Evolutionary conservation across 2,888 invertebrate genomes (phyloP).

Genomic region (Melitaea athalia): DNA sequence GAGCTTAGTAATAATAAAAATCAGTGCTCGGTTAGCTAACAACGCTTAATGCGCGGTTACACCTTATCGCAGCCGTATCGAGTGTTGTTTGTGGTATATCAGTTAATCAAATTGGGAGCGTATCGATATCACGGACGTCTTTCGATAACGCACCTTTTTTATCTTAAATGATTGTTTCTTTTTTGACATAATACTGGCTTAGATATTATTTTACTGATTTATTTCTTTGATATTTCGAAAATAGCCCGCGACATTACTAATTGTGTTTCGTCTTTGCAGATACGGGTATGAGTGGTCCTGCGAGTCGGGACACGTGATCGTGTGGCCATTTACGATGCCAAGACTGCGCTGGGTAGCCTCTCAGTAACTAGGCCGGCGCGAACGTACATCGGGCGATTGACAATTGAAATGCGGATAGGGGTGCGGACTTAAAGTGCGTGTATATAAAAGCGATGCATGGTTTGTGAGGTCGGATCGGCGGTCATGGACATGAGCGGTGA

Average conservation of each 20-base stretch:
- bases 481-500: constrained; percentile 81
- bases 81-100: constrained; percentile 74
- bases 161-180: constrained; percentile 80
- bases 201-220: constrained; percentile 45
- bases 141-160: constrained; percentile 70
- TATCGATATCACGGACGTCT: constrained; percentile 73
- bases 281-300: constrained; percentile 43
- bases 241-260: constrained; percentile 19
- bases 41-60: constrained; percentile 73
- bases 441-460: constrained; percentile 80
- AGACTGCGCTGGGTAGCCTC: constrained; percentile 38
- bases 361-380: constrained; percentile 50
- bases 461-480: constrained; percentile 75
- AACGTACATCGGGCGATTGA: constrained; percentile 52
- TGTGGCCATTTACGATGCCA: constrained; percentile 44
- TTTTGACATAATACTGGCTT: constrained; percentile 69
- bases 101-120: constrained; percentile 79
- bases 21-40: constrained; percentile 74
- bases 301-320: constrained; percentile 27
- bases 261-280: constrained; percentile 53
- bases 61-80: constrained; percentile 73
- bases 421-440: constrained; percentile 76
- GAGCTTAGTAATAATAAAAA: constrained; percentile 75
- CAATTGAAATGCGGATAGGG: constrained; percentile 71
- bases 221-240: constrained; percentile 58